Evolutionary conservation across 1,140 invertebrate genomes (phyloP).

Genomic region (Heliconius congener): DNA sequence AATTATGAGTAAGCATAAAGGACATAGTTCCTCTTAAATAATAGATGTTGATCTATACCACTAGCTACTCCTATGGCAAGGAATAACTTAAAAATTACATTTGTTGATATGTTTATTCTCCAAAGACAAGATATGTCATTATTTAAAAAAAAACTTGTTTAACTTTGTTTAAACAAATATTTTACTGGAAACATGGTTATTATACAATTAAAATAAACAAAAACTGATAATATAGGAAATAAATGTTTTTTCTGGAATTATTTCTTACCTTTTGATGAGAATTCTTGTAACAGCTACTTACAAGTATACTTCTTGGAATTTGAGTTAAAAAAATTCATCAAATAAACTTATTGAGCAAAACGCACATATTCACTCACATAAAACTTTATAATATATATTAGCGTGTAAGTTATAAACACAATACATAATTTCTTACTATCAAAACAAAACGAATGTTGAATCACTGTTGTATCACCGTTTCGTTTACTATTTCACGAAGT

Average conservation of each 20-base stretch:
- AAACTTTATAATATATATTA: background rate
- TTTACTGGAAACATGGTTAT: background rate
- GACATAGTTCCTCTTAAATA: too few relatives aligned
- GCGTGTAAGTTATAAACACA: background rate
- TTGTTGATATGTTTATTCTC: background rate
- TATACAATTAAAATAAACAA: background rate
- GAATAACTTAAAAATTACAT: background rate
- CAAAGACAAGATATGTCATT: background rate
- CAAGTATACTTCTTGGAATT: background rate
- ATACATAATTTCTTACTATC: constrained; percentile 8
- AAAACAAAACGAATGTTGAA: constrained; percentile 15
- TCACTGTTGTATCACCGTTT: constrained; percentile 8
- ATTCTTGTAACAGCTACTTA: background rate
- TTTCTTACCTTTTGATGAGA: background rate
- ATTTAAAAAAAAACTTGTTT: background rate
- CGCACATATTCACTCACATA: background rate
- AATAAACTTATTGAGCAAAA: background rate
- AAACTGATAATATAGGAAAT: background rate
- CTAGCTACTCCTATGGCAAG: too few relatives aligned
- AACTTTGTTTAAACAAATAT: background rate
- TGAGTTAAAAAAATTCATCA: background rate
- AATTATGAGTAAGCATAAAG: background rate
- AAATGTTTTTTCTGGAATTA: background rate
- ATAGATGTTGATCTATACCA: too few relatives aligned
- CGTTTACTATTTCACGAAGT: constrained; percentile 8